Conservation (phyloP, 2,797 vertebrate genomes). For the Paramormyrops hopkinsi region DNA sequence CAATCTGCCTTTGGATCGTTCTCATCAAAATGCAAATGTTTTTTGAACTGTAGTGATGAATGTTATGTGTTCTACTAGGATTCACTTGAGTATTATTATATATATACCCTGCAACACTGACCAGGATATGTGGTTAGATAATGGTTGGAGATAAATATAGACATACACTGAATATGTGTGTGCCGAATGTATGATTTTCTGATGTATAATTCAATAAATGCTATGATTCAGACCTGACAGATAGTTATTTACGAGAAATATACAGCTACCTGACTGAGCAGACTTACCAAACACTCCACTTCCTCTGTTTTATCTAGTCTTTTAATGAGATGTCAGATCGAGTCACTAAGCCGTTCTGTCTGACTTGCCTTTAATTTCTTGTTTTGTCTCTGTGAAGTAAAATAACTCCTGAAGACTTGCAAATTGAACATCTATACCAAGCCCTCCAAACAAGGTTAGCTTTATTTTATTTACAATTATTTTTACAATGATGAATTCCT, state of each 20-base stretch:
- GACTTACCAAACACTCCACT: not conserved
- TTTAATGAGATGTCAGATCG: constrained; percentile 15
- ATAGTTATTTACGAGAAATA: constrained; percentile 15
- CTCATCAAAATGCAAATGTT: not conserved
- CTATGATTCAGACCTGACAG: not conserved
- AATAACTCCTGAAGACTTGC: not conserved
- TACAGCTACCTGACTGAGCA: not conserved
- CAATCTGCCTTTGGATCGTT: not conserved
- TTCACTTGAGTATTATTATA: not conserved
- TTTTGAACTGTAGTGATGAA: not conserved
- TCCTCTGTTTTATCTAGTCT: not conserved
- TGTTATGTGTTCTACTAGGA: not conserved
- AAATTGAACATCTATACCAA: not conserved
- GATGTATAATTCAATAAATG: constrained; percentile 4
- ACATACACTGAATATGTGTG: not conserved
- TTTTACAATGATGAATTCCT: not conserved
- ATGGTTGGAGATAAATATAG: not conserved
- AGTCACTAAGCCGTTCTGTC: not conserved
- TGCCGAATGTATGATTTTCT: not conserved
- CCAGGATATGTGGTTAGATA: not conserved
- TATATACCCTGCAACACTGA: not conserved
- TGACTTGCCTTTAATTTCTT: not conserved
- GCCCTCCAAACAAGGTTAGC: not conserved
- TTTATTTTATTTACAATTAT: not conserved
- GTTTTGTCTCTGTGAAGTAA: constrained; percentile 1